phyloP scores from a whole-genome alignment of 2,888 invertebrate genomes.

The Drosophila nigricruria region DNA sequence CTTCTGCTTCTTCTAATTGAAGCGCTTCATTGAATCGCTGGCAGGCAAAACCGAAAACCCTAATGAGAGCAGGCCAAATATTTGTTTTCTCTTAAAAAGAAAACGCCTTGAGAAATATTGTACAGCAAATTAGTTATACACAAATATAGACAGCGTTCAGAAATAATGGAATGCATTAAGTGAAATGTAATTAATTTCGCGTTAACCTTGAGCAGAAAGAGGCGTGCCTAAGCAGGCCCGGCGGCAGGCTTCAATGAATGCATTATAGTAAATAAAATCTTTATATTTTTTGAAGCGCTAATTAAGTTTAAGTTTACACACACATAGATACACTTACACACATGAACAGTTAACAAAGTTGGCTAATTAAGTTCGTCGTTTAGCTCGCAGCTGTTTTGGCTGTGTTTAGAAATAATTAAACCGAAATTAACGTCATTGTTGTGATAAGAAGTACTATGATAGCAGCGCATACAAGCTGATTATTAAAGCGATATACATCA shows the following conservation, averaged over 20 bases:
- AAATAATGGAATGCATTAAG: constrained; percentile 31
- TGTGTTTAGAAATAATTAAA: constrained; percentile 51
- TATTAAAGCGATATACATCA: constrained; percentile 37
- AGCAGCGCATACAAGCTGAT: constrained; percentile 33
- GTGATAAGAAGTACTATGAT: constrained; percentile 34
- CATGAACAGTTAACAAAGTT: constrained; percentile 19
- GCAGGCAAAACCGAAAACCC: constrained; percentile 11
- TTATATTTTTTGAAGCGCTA: constrained; percentile 31
- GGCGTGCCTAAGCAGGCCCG: not conserved
- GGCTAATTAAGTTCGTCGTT: constrained; percentile 45
- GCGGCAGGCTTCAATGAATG: constrained; percentile 25
- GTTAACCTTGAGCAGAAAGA: constrained; percentile 15
- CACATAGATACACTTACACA: not conserved
- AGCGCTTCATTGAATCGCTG: constrained; percentile 27
- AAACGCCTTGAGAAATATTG: constrained; percentile 37
- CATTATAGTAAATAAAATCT: constrained; percentile 11
- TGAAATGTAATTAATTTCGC: constrained; percentile 36
- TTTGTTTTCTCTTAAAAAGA: constrained; percentile 24
- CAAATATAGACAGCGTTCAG: constrained; percentile 16
- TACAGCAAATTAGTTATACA: constrained; percentile 25
- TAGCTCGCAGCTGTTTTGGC: constrained; percentile 24
- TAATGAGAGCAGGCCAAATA: constrained; percentile 54
- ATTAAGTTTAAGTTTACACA: constrained; percentile 36
- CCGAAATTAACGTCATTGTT: constrained; percentile 50
- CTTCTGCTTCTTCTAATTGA: constrained; percentile 2